Conservation (phyloP, 2,113 vertebrate species). For the Channa argus region DNA sequence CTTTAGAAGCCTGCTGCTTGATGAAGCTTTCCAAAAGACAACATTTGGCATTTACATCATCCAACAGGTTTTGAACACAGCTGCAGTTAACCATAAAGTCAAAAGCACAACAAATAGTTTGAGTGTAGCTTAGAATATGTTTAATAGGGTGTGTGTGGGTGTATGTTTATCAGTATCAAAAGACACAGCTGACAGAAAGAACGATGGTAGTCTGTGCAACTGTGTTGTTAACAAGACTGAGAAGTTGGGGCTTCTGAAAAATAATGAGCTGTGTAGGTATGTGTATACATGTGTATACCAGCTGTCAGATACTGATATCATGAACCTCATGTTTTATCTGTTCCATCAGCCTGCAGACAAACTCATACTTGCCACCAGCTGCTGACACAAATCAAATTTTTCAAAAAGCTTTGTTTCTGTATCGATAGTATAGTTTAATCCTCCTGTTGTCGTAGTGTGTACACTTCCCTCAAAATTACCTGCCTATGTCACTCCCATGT, state of each 20-base stretch:
- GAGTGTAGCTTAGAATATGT: not conserved
- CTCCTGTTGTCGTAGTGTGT: too few species aligned
- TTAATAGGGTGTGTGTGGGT: too few species aligned
- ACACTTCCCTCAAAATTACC: too few species aligned
- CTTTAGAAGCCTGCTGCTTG: too few species aligned
- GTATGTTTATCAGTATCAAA: too few species aligned
- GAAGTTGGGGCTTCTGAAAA: not conserved
- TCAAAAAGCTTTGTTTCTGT: too few species aligned
- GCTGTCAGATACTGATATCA: not conserved
- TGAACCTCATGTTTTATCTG: conserved; percentile 1
- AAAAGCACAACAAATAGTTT: not conserved
- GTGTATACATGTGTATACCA: not conserved
- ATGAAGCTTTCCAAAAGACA: not conserved
- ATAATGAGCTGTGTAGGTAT: conserved; percentile 21
- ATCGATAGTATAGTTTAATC: too few species aligned
- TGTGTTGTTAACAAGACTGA: not conserved
- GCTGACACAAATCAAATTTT: not conserved
- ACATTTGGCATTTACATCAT: not conserved
- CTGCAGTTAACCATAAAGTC: not conserved
- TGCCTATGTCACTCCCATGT: too few species aligned
- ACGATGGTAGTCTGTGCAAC: not conserved
- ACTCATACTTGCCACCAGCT: not conserved
- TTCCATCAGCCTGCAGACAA: not conserved
- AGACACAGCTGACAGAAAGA: too few species aligned
- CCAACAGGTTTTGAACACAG: not conserved